Base-by-base conservation (phyloP, 2,888 invertebrate genomes). In the Kuschelorhynchus macadamiae region DNA sequence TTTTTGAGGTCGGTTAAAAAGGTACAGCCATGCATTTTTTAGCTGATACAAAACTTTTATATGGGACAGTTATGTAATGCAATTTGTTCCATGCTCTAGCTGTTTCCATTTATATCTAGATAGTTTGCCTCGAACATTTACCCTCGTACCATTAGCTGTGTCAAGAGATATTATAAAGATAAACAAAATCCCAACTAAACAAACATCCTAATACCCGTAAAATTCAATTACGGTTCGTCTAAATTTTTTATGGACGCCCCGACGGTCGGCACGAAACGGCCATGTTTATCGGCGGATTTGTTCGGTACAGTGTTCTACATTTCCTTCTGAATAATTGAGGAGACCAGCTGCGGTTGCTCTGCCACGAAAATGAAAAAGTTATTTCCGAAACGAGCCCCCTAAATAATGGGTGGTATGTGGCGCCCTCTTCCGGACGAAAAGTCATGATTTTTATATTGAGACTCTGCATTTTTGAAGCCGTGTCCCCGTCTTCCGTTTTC, bases 291-390 rank as follows among this genome's bases (percentile, higher is more conserved):
- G 62, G 30, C 21, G 62, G 46, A 33, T 53, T 65, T 57, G 56
- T 55, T 53, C 16, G 36, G 62, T 36, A 61, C 32, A 42, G 52
- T 50, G 61, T 61, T 50, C 50, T 47, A 65, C 65, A 65, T 65
- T 57, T 64, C 56, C 50, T 30, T 20, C 49, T 65, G 57, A 57
- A 65, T 57, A 57, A 65, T 65, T 57, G 65, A 65, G 39, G 32
- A 14, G n/a, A 57, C 42, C 65, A 46, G 56, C 62, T 62, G 62
- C 62, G 62, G 62, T 55, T 39, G 30, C 36, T 44, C 32, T 50
- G 52, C 61, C 41, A 50, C 41, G 50, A 57, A 57, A 65, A 65
- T 56, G 57, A 42, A 65, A 57, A 65, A 65, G 65, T 65, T 65
- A 65, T 65, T 56, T 56, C 50, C 30, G 64, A 56, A 57, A 57